Evolutionary conservation across 2,888 invertebrate species (phyloP).

Genomic region (Morpho deidamia): DNA sequence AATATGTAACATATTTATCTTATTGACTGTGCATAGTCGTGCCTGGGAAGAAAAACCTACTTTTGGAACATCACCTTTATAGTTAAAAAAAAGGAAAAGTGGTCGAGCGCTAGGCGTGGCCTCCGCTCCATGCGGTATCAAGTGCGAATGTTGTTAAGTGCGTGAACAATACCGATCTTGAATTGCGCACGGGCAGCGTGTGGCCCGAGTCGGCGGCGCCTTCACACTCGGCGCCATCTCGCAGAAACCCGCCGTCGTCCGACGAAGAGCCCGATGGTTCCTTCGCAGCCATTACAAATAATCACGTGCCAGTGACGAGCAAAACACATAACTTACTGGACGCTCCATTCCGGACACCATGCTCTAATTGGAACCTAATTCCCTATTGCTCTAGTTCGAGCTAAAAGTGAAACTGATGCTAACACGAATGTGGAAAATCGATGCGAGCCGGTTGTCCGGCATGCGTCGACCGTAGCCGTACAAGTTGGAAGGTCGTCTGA

Average conservation of each 20-base stretch:
- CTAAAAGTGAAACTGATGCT: conserved; percentile 61
- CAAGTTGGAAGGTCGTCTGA: conserved; percentile 53
- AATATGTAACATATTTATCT: too few relatives aligned
- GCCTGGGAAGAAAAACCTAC: too few relatives aligned
- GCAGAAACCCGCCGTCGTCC: conserved; percentile 74
- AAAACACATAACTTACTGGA: conserved; percentile 45
- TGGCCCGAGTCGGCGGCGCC: conserved; percentile 60
- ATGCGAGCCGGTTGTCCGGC: conserved; percentile 52
- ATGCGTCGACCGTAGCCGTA: conserved; percentile 43
- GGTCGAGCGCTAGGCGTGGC: conserved; percentile 17
- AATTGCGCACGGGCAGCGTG: conserved; percentile 77
- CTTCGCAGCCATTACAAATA: conserved; percentile 62
- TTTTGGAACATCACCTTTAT: too few relatives aligned
- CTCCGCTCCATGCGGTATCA: conserved; percentile 32
- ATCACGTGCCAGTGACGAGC: conserved; percentile 49
- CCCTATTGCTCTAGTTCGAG: conserved; percentile 46
- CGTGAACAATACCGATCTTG: conserved; percentile 65
- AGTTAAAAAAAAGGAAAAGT: background rate
- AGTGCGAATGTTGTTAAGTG: conserved; percentile 37
- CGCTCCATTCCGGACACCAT: background rate
- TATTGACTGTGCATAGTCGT: too few relatives aligned
- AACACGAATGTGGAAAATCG: conserved; percentile 59
- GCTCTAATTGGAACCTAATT: conserved; percentile 26
- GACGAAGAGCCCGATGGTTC: conserved; percentile 74
- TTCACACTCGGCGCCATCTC: conserved; percentile 53